Evolutionary conservation across 2,797 vertebrate genomes (phyloP).

Genomic region (Poecilia gillii): DNA sequence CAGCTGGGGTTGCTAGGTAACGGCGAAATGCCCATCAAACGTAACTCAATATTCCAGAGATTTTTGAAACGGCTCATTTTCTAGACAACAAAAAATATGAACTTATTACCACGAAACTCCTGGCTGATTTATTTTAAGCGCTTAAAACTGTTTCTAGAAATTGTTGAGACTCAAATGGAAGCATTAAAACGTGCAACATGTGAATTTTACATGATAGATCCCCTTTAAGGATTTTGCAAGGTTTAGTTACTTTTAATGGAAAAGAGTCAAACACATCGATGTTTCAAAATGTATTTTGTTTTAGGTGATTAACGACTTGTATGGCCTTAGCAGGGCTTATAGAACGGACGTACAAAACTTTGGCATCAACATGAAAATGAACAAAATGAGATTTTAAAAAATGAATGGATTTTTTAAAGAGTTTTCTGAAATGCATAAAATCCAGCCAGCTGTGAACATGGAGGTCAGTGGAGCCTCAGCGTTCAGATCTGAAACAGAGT

Average conservation of each 20-base stretch:
- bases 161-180: too few relatives aligned
- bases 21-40: too few relatives aligned
- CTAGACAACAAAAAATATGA: too few relatives aligned
- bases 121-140: too few relatives aligned
- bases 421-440: not conserved
- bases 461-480: slow-evolving; percentile 12
- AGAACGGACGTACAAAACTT: not conserved
- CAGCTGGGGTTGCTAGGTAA: too few relatives aligned
- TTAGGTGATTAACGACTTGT: not conserved
- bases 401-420: not conserved
- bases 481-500: not conserved
- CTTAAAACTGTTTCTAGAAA: too few relatives aligned
- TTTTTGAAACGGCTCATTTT: too few relatives aligned
- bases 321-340: not conserved
- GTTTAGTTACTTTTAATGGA: not conserved
- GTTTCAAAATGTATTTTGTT: not conserved
- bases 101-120: too few relatives aligned
- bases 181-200: too few relatives aligned
- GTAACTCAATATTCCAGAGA: too few relatives aligned
- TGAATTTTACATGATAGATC: too few relatives aligned
- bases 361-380: not conserved
- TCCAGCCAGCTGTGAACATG: slow-evolving; percentile 1
- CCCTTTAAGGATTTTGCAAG: not conserved
- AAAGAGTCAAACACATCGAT: not conserved
- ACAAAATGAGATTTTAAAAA: too few relatives aligned